These are phyloP conservation scores for Saccopteryx bilineata DNA, from an alignment of 2,113 vertebrate genomes.

Conservation along the genomic window DNA sequence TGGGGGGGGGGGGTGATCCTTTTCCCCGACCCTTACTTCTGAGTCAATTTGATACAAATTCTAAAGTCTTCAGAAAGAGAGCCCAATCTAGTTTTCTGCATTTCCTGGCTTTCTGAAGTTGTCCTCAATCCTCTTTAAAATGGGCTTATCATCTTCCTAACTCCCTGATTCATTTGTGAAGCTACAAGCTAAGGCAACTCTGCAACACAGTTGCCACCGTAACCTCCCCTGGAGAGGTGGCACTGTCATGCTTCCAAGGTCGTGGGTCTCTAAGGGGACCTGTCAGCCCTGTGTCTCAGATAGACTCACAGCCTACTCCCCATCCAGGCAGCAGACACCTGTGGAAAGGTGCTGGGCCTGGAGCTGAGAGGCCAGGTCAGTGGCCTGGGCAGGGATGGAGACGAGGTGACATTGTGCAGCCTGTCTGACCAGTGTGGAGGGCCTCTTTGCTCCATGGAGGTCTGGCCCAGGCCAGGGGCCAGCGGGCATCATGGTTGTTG, in stretches of 20 bases:
- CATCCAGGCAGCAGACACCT: not conserved
- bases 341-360: too few relatives aligned
- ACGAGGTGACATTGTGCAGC: not conserved
- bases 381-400: not conserved
- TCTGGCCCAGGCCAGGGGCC: not conserved
- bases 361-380: not conserved
- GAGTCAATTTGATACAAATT: not conserved
- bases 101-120: not conserved
- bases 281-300: not conserved
- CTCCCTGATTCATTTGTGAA: not conserved
- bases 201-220: not conserved
- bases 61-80: not conserved
- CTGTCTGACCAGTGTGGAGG: not conserved
- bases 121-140: conserved; percentile 4
- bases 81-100: not conserved
- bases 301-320: not conserved
- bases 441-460: not conserved
- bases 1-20: not conserved
- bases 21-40: not conserved
- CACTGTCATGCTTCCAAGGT: too few relatives aligned
- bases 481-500: not conserved
- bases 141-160: not conserved
- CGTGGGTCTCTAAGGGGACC: not conserved
- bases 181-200: not conserved
- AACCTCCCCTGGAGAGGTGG: not conserved